Evolutionary conservation across 1,140 invertebrate species (phyloP), one percentile per base, ranked within the genome.

Genomic region (Drosophila tropicalis): DNA sequence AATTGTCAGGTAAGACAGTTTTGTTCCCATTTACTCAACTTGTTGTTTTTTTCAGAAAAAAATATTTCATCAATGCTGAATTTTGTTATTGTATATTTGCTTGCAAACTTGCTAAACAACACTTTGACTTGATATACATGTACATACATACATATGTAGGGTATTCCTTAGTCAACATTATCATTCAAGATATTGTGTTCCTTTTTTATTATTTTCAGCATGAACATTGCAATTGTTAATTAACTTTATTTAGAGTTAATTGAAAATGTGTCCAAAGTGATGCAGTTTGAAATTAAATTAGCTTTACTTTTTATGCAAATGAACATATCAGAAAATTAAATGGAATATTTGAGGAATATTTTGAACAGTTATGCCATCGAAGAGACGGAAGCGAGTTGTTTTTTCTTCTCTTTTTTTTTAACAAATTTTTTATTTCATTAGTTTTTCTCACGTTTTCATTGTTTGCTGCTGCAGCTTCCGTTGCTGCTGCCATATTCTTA

Each of bases 141-240:
- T n/a, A n/a, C n/a, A n/a, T n/a, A n/a, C n/a, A n/a, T n/a, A n/a
- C n/a, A n/a, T 39, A 15, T 17, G n/a, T n/a, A 44, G 15, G 15
- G 41, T 44, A 44, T 44, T 1, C 61, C 41, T 36, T 41, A 76
- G 73, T 9, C 54, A 39, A 34, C 6, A 41, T n/a, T 22, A 36
- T 22, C 12, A 12, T 10, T 51, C 6, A 47, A 22, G 17, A 3
- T 22, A 51, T 51, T 22, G 44, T 19, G 15, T 2, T 47, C 15
- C 34, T 15, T 34, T 17, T 17, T 34, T 17, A n/a, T 25, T 54
- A 12, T 54, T 19, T 54, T 22, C 51, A 39, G 5, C 25, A 34
- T 58, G 68, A 57, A 86, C 86, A 86, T 87, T 79, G 79, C 70
- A 83, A 74, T 77, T 72, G 80, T 89, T 87, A 89, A 87, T 89